Evolutionary conservation across 2,888 invertebrate genomes (phyloP).

Genomic region (Chouioia cunea): DNA sequence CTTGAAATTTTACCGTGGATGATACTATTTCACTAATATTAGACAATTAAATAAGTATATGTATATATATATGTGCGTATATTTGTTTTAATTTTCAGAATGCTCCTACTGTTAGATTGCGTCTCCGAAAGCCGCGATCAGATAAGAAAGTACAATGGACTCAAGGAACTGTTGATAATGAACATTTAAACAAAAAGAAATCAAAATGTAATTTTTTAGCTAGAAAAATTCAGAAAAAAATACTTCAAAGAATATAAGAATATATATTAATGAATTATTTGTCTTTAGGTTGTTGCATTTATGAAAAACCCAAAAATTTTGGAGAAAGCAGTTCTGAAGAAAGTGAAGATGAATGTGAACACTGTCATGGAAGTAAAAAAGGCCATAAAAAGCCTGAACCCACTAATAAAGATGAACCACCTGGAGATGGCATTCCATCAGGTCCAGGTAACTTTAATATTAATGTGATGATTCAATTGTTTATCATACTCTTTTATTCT

Average conservation of each 20-base stretch:
- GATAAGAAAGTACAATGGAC: constrained; percentile 91
- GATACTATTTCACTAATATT: no score
- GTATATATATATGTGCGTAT: no score
- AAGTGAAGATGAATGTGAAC: constrained; percentile 87
- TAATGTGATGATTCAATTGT: not conserved
- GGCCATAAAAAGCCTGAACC: constrained; percentile 60
- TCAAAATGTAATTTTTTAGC: constrained; percentile 84
- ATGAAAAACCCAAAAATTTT: constrained; percentile 89
- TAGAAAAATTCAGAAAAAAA: constrained; percentile 10
- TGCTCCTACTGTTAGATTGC: constrained; percentile 75
- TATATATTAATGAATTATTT: constrained; percentile 27
- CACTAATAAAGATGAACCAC: constrained; percentile 54
- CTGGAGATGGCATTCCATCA: constrained; percentile 53
- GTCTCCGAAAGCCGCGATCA: constrained; percentile 77
- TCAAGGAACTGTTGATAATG: constrained; percentile 93
- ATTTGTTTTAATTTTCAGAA: constrained; percentile 61
- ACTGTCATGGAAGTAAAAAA: constrained; percentile 82
- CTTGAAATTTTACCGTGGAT: no score
- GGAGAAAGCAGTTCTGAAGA: constrained; percentile 90
- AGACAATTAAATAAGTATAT: no score
- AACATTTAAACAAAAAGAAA: constrained; percentile 94
- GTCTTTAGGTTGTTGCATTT: constrained; percentile 89
- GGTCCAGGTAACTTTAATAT: constrained; percentile 54
- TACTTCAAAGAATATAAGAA: constrained; percentile 2
- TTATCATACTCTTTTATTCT: constrained; percentile 6